These are phyloP conservation scores for Craniophora ligustri DNA, from an alignment of 2,888 invertebrate genomes.

Conservation along the genomic window DNA sequence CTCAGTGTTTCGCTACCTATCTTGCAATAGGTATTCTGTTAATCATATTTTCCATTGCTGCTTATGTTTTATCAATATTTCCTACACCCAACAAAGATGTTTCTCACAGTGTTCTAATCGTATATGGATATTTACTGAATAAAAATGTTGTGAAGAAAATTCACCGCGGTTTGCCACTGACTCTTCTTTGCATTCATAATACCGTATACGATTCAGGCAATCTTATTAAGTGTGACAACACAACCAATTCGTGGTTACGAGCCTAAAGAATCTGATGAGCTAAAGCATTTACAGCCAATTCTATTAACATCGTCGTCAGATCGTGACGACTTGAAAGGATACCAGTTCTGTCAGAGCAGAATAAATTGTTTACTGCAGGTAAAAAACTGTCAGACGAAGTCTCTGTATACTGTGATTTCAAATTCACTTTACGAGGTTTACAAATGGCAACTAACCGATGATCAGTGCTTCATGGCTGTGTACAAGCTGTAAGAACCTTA, in stretches of 20 bases:
- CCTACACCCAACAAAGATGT: constrained; percentile 34
- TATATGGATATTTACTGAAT: constrained; percentile 62
- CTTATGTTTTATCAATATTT: constrained; percentile 52
- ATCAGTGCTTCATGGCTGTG: constrained; percentile 43
- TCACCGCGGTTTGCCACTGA: constrained; percentile 44
- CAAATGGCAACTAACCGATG: constrained; percentile 50
- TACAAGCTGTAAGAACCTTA: constrained; percentile 52
- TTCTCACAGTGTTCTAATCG: constrained; percentile 49
- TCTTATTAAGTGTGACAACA: constrained; percentile 55
- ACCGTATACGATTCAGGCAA: constrained; percentile 58
- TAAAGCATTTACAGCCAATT: constrained; percentile 32
- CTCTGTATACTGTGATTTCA: constrained; percentile 52
- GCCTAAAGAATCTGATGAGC: constrained; percentile 39
- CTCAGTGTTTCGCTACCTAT: constrained; percentile 9
- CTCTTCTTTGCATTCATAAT: constrained; percentile 55
- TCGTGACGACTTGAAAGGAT: not conserved
- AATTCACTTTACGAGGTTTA: constrained; percentile 34
- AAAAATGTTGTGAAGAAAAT: constrained; percentile 42
- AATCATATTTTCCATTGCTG: constrained; percentile 46
- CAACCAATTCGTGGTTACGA: constrained; percentile 55
- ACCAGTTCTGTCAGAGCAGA: constrained; percentile 42
- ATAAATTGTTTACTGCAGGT: constrained; percentile 55
- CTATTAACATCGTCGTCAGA: constrained; percentile 11
- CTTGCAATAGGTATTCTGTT: constrained; percentile 33
- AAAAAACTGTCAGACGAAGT: constrained; percentile 26